Percentiles rank a stretch among this genome's conserved stretches.
These are phyloP conservation scores for Melanchra persicariae DNA, from an alignment of 2,888 invertebrate species.

Conservation along the genomic window DNA sequence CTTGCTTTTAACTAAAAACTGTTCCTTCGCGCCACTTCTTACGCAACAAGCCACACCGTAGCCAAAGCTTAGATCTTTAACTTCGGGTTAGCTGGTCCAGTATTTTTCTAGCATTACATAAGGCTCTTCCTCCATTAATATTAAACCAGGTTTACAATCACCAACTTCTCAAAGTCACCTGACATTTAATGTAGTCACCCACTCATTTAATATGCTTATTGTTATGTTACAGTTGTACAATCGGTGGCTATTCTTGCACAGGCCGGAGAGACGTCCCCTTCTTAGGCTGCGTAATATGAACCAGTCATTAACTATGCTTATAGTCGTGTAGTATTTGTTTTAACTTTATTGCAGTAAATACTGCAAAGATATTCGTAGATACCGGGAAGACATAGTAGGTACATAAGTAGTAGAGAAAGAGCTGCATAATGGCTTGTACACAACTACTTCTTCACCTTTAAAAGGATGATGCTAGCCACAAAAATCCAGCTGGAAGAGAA, in stretches of 20 bases:
- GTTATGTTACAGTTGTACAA: constrained; percentile 33
- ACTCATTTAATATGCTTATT: constrained; percentile 35
- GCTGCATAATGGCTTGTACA: too few relatives aligned
- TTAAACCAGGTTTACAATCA: constrained; percentile 15
- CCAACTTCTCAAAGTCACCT: constrained; percentile 10
- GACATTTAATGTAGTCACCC: constrained; percentile 42
- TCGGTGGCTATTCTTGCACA: constrained; percentile 17
- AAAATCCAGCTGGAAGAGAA: too few relatives aligned
- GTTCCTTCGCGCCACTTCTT: not conserved
- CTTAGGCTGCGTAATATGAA: constrained; percentile 4
- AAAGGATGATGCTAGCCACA: too few relatives aligned
- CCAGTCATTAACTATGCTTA: not conserved
- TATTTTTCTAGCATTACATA: constrained; percentile 2
- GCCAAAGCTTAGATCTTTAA: not conserved
- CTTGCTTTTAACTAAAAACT: not conserved
- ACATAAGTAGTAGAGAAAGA: not conserved
- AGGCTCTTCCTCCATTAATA: not conserved
- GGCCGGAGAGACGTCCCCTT: constrained; percentile 29
- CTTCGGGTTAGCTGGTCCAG: not conserved
- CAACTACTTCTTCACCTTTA: too few relatives aligned
- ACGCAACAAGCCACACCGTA: not conserved
- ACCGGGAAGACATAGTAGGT: not conserved
- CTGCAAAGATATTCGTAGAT: not conserved
- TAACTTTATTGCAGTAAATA: not conserved
- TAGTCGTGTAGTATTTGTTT: not conserved